phyloP scores from a whole-genome alignment of 2,888 invertebrate genomes.

The Phyllotreta striolata region DNA sequence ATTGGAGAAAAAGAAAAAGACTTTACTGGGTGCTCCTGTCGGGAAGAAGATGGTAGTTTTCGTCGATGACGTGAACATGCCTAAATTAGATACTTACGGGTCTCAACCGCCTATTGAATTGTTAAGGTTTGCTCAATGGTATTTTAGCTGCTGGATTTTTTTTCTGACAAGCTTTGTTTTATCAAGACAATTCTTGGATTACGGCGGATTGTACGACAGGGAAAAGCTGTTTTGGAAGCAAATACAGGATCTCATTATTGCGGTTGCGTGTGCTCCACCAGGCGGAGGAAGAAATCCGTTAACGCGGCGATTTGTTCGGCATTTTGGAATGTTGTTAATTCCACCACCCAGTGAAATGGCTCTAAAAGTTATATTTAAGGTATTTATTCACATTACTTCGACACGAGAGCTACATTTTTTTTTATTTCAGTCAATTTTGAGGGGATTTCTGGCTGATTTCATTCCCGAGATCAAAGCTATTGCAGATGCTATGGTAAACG shows the following conservation, averaged over 20 bases:
- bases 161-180: conserved; percentile 3
- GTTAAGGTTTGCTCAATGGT: conserved; percentile 64
- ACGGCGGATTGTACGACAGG: conserved; percentile 84
- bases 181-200: conserved; percentile 76
- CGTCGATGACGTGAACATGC: conserved; percentile 94
- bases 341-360: conserved; percentile 81
- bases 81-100: conserved; percentile 84
- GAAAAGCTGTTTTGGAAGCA: conserved; percentile 90
- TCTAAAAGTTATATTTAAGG: conserved; percentile 80
- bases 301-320: conserved; percentile 84
- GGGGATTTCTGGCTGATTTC: conserved; percentile 83
- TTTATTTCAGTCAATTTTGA: conserved; percentile 68
- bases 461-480: conserved; percentile 72
- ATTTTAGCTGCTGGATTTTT: background rate
- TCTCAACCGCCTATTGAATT: conserved; percentile 93
- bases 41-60: conserved; percentile 86
- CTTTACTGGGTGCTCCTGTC: conserved; percentile 80
- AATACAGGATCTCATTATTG: conserved; percentile 82
- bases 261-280: conserved; percentile 88
- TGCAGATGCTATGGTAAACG: conserved; percentile 77
- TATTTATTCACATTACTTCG: conserved; percentile 43
- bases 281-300: conserved; percentile 90
- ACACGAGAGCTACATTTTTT: conserved; percentile 11
- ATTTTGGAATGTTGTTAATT: conserved; percentile 86
- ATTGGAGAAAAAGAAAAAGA: conserved; percentile 82